phyloP scores from a whole-genome alignment of 2,113 vertebrate genomes.

The Takifugu bimaculatus region DNA sequence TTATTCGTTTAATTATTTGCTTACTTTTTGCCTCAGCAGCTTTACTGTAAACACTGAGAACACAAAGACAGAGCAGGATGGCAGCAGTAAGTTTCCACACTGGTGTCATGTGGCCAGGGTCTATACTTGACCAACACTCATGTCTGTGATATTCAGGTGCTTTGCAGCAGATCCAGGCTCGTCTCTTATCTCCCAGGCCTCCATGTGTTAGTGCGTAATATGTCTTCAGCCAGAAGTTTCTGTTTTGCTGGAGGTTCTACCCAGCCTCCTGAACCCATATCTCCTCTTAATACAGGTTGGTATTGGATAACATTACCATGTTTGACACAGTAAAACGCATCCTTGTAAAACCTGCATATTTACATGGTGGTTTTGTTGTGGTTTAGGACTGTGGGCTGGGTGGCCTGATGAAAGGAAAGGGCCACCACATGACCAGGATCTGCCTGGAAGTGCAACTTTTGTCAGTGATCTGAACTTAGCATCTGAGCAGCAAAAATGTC shows the following conservation, averaged over 20 bases:
- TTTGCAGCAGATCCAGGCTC: slow-evolving; percentile 85
- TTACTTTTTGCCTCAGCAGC: too few relatives aligned
- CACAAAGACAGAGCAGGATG: too few relatives aligned
- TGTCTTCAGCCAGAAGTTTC: slow-evolving; percentile 78
- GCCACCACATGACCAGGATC: slow-evolving; percentile 84
- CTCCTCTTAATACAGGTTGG: slow-evolving; percentile 80
- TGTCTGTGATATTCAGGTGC: slow-evolving; percentile 70
- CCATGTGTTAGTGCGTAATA: slow-evolving; percentile 79
- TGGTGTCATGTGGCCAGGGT: neutral
- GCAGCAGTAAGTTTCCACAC: too few relatives aligned
- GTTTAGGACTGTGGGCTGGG: slow-evolving; percentile 78
- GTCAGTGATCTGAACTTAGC: slow-evolving; percentile 80
- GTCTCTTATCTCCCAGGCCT: slow-evolving; percentile 90
- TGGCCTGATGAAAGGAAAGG: slow-evolving; percentile 89
- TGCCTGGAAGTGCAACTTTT: slow-evolving; percentile 87
- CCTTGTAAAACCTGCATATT: neutral
- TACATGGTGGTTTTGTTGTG: neutral
- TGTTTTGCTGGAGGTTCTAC: slow-evolving; percentile 83
- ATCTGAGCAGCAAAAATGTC: slow-evolving; percentile 63
- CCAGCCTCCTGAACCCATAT: slow-evolving; percentile 73
- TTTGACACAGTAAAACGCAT: neutral
- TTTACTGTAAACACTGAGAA: too few relatives aligned
- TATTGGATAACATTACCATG: too few relatives aligned
- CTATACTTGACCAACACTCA: neutral
- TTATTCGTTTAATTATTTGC: too few relatives aligned